A percentile compares a stretch with the other conserved stretches of the same genome.
Conservation (phyloP, 1,140 invertebrate species). For the Marisa cornuarietis region DNA sequence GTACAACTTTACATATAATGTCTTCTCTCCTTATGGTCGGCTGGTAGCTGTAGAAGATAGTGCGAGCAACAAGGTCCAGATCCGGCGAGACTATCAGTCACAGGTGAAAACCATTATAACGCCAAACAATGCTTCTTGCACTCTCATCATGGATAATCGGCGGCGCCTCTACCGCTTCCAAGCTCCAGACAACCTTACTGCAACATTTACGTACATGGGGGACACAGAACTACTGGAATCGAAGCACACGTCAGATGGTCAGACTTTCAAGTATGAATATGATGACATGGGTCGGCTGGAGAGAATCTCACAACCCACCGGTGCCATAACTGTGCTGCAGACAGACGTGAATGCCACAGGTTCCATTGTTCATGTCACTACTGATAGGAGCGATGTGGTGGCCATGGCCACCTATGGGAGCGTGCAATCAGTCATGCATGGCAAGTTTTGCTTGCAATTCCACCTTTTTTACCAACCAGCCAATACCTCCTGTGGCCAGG, state of each 20-base stretch:
- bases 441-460: conserved; percentile 57
- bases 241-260: conserved; percentile 77
- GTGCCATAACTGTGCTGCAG: conserved; percentile 82
- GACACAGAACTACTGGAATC: conserved; percentile 82
- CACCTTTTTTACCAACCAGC: conserved; percentile 26
- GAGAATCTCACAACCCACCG: conserved; percentile 86
- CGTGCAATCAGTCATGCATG: conserved; percentile 64
- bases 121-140: conserved; percentile 91
- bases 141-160: conserved; percentile 83
- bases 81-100: conserved; percentile 76
- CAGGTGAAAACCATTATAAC: conserved; percentile 91
- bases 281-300: conserved; percentile 85
- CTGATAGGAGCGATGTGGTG: conserved; percentile 59
- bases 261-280: conserved; percentile 90
- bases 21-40: conserved; percentile 95
- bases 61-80: conserved; percentile 85
- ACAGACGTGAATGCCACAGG: conserved; percentile 64
- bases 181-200: conserved; percentile 90
- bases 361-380: conserved; percentile 62
- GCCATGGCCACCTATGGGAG: conserved; percentile 65
- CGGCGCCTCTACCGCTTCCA: conserved; percentile 87
- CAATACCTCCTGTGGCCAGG: too few species aligned
- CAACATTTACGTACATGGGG: conserved; percentile 92
- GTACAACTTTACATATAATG: conserved; percentile 94
- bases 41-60: conserved; percentile 90